A percentile compares a stretch with the other conserved stretches of the same genome.
Conservation (phyloP, 2,113 vertebrate species). For the Paramormyrops kingsleyae region DNA sequence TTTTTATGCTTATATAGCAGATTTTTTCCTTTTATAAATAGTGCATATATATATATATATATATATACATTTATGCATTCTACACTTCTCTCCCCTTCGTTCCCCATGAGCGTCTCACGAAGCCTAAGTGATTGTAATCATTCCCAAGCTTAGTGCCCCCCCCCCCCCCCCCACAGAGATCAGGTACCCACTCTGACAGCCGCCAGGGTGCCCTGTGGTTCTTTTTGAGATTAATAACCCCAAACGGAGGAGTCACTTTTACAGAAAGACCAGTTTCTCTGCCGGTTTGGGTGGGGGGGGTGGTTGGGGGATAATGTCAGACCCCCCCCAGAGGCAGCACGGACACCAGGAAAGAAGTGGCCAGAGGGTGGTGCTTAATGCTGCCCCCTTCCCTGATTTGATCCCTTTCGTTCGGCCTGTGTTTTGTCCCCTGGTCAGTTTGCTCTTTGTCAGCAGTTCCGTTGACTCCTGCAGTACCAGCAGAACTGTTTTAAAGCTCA, state of each 20-base stretch:
- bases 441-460: neutral
- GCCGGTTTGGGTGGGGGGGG: neutral
- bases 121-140: constrained; percentile 45
- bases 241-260: constrained; percentile 23
- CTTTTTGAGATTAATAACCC: constrained; percentile 42
- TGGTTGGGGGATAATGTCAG: neutral
- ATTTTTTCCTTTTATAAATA: neutral
- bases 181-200: constrained; percentile 37
- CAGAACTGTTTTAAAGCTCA: neutral
- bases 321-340: neutral
- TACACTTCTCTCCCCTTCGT: constrained; percentile 9
- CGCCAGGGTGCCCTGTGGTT: constrained; percentile 36
- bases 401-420: neutral
- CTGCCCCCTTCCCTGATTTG: neutral
- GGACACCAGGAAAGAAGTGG: neutral
- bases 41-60: neutral
- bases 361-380: neutral
- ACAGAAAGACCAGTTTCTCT: constrained; percentile 11
- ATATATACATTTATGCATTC: neutral
- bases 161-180: constrained; percentile 33
- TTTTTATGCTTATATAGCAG: neutral
- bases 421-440: neutral
- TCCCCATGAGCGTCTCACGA: constrained; percentile 19
- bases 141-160: constrained; percentile 44
- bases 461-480: neutral